Base-by-base conservation (phyloP, 2,797 vertebrate species). In the Poeciliopsis paucimaculata region DNA sequence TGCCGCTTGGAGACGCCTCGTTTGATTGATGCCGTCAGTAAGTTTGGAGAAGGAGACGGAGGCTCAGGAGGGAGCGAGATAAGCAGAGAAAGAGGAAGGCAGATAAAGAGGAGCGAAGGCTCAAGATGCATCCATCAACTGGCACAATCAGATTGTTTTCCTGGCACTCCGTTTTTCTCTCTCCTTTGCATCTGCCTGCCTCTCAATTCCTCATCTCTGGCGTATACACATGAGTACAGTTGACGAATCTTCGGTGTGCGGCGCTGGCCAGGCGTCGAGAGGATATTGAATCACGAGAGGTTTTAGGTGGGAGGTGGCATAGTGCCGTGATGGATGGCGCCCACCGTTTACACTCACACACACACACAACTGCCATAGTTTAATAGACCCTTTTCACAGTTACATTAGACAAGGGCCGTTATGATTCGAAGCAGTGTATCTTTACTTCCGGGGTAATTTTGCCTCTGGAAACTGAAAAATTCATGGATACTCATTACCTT, bases 21-120 rank as follows among this genome's bases (percentile, higher is more conserved):
- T 87, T 87, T 93, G 93, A 94, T 93, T 91, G 93, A 94, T 94
- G 90, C 92, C 80, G 91, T 94, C 93, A 93, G 89, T 70, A 79
- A 88, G 87, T 89, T 86, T 81, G 84, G 80, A 86, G 88, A 73
- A 86, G 84, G 84, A 87, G 85, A 75, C 60, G 62, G 80, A 31
- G 78, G 78, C 81, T 80, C 7, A 46, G 76, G 82, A 85, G 86
- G 84, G 79, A 82, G n/a, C 79, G 77, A 75, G 91, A 91, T 88
- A 94, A 90, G 86, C 84, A 90, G 82, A 85, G 86, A 79, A 75
- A 88, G 84, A 85, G 80, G 88, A 91, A 82, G 79, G 87, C 75
- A 76, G 91, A 92, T 91, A 91, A 91, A 91, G 86, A 75, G 82
- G 86, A 81, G 80, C 85, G 85, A 92, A 86, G 75, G 88, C 82